Evolutionary conservation across 2,113 vertebrate species (phyloP).

Genomic region (Emydocephalus ijimae): DNA sequence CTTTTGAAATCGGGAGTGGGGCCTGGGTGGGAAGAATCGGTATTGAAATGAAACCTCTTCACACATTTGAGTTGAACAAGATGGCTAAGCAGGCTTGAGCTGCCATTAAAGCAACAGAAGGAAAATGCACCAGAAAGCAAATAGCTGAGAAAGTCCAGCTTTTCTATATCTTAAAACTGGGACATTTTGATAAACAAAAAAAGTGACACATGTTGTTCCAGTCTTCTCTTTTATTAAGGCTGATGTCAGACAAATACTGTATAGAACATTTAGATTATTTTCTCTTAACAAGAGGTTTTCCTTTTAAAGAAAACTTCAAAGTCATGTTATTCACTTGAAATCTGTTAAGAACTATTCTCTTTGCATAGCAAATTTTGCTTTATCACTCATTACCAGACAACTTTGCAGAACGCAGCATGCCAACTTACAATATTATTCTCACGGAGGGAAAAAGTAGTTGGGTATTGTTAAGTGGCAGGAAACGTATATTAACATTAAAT

Average conservation of each 20-base stretch:
- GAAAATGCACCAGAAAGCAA: not conserved
- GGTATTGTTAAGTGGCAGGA: not conserved
- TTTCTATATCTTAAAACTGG: not conserved
- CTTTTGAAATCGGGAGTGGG: not conserved
- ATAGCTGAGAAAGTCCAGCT: not conserved
- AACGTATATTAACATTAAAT: not conserved
- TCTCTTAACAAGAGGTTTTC: not conserved
- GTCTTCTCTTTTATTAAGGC: slow-evolving; percentile 46
- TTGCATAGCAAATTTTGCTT: not conserved
- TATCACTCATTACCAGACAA: not conserved
- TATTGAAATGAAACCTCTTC: not conserved
- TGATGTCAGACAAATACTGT: not conserved
- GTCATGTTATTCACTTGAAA: not conserved
- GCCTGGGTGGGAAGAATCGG: not conserved
- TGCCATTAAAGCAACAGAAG: not conserved
- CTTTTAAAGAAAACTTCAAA: not conserved
- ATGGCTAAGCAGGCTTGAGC: not conserved
- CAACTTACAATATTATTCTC: not conserved
- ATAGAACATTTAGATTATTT: slow-evolving; percentile 20
- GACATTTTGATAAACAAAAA: not conserved
- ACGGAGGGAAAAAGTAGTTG: not conserved
- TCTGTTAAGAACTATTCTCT: not conserved
- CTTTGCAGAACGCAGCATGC: not conserved
- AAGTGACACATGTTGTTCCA: not conserved
- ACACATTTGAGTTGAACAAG: not conserved